Evolutionary conservation across 2,797 vertebrate genomes (phyloP).

Genomic region (Vireo griseus): DNA sequence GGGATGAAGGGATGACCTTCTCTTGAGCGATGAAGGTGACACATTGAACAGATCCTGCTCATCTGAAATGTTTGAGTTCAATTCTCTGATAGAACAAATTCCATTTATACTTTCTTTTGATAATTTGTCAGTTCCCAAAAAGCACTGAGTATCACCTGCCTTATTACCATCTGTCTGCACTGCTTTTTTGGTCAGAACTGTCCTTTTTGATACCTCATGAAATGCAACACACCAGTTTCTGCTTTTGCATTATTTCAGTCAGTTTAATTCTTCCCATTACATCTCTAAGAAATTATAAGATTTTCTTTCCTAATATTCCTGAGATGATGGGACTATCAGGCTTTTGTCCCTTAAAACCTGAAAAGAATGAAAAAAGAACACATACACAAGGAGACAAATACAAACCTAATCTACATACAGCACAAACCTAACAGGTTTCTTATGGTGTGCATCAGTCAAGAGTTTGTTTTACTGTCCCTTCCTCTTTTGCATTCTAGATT

Average conservation of each 20-base stretch:
- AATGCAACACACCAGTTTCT: not conserved
- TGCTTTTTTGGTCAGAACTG: not conserved
- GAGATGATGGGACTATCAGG: slow-evolving; percentile 60
- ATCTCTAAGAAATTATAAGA: slow-evolving; percentile 59
- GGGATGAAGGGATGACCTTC: too few relatives aligned
- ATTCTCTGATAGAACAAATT: not conserved
- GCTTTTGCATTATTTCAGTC: slow-evolving; percentile 22
- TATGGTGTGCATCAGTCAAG: not conserved
- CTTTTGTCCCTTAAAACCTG: slow-evolving; percentile 70
- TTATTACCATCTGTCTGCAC: not conserved
- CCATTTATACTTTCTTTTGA: not conserved
- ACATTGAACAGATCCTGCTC: not conserved
- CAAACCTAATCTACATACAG: not conserved
- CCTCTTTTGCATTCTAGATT: not conserved
- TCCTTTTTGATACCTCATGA: not conserved
- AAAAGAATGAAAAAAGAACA: not conserved
- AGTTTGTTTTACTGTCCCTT: not conserved
- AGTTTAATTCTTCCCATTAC: slow-evolving; percentile 38
- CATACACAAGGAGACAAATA: not conserved
- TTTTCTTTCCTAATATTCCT: slow-evolving; percentile 49
- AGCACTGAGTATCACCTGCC: not conserved
- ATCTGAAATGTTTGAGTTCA: not conserved
- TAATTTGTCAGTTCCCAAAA: not conserved
- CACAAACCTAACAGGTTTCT: not conserved
- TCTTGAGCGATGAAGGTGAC: not conserved